phyloP scores from a whole-genome alignment of 2,888 invertebrate species.

The Thera britannica region DNA sequence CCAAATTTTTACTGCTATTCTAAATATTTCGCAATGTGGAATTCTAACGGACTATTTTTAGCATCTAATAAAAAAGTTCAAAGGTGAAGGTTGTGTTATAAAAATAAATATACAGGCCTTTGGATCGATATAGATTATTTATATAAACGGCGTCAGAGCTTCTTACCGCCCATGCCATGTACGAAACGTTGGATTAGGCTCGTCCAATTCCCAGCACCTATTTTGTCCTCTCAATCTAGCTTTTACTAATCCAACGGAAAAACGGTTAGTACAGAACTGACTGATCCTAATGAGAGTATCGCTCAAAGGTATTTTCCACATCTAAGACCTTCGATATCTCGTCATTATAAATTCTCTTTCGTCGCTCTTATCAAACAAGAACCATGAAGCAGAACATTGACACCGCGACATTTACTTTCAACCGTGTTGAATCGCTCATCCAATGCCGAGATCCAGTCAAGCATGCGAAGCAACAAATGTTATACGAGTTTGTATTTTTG shows the following conservation, averaged over 20 bases:
- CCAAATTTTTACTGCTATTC: not conserved
- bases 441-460: not conserved
- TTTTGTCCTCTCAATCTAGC: too few species aligned
- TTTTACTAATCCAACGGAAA: too few species aligned
- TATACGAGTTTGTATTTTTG: too few species aligned
- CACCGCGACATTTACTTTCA: conserved; percentile 10
- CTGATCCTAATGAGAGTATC: too few species aligned
- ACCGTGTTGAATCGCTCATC: not conserved
- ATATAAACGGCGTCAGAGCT: too few species aligned
- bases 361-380: not conserved
- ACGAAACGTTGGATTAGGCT: too few species aligned
- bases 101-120: not conserved
- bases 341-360: not conserved
- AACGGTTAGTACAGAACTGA: too few species aligned
- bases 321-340: not conserved
- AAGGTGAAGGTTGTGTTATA: not conserved
- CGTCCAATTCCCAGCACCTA: too few species aligned
- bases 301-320: too few species aligned
- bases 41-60: not conserved
- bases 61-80: not conserved
- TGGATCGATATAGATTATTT: too few species aligned
- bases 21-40: conserved; percentile 4
- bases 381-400: conserved; percentile 5
- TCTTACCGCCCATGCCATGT: too few species aligned
- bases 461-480: not conserved